Percentiles rank a stretch among this genome's conserved stretches.
Evolutionary conservation across 2,797 vertebrate species (phyloP).

Genomic region (Cossypha polioptera): DNA sequence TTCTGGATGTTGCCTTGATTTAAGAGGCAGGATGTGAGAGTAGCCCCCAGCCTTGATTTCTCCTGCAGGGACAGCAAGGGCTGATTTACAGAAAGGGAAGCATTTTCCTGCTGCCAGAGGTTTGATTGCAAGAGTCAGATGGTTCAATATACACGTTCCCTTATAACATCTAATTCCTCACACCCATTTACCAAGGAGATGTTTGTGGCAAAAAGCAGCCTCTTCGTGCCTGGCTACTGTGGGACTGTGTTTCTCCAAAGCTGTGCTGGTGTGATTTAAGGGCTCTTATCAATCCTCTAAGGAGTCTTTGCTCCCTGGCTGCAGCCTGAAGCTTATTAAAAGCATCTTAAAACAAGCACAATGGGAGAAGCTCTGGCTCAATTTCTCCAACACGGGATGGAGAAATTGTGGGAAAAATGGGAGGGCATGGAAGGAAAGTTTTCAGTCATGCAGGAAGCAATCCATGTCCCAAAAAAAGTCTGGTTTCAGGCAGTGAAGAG

Average conservation of each 20-base stretch:
- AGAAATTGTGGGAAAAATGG: background rate
- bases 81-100: background rate
- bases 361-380: rapidly evolving
- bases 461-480: background rate
- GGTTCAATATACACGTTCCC: background rate
- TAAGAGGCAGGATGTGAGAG: background rate
- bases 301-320: background rate
- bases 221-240: background rate
- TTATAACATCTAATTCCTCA: background rate
- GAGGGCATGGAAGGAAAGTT: background rate
- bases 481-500: background rate
- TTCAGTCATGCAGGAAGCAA: background rate
- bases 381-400: rapidly evolving
- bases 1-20: background rate
- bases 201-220: background rate
- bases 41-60: background rate
- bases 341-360: background rate
- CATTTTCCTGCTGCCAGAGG: background rate
- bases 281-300: background rate
- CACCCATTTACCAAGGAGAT: background rate
- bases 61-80: background rate
- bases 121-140: background rate
- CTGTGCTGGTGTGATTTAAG: background rate
- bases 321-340: background rate
- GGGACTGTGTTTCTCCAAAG: background rate